Base-by-base conservation (phyloP, 2,113 vertebrate genomes). In the Amphiprion ocellaris region DNA sequence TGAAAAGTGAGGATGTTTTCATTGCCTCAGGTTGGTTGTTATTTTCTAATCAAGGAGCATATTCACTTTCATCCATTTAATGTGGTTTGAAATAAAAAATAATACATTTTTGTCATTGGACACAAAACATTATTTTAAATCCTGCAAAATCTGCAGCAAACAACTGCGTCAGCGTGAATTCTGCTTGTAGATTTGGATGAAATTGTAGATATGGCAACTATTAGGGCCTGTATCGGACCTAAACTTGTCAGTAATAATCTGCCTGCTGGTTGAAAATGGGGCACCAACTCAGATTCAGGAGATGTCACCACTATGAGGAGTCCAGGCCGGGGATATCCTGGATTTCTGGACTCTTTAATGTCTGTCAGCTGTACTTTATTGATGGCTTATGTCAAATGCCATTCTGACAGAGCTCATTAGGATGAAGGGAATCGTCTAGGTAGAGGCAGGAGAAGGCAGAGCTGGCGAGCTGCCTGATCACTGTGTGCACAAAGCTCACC, bases 331-430 rank as follows among this genome's bases (percentile, higher is more conserved):
- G 74, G 72, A 82, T 74, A 84, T 87, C 74, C 69, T 61, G 77
- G 63, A 85, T 92, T 65, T 91, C 67, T 15, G 19, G 78, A 90
- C 69, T 90, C 81, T 68, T 81, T 82, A 80, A 37, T 76, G 75
- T 92, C 89, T 90, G 94, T 94, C 94, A 94, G 82, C 82, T 87
- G 85, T 79, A 79, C 62, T 91, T 94, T 88, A 93, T 90, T 90
- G 91, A 94, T 60, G 92, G 89, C 91, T 93, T 92, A 91, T 94
- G 92, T 92, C 92, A 94, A 94, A 94, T 94, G 94, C 92, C 91
- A 93, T 88, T 74, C 87, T 94, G 94, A 92, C 94, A 94, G 79
- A 92, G 92, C 87, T 92, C 84, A 93, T 95, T 94, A 95, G 82
- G 79, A 79, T 94, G 91, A 92, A 87, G 90, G 55, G 83, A 83